A percentile compares a stretch with the other conserved stretches of the same genome.
These are phyloP conservation scores for Coelopa frigida DNA, from an alignment of 1,140 invertebrate species.

Conservation along the genomic window DNA sequence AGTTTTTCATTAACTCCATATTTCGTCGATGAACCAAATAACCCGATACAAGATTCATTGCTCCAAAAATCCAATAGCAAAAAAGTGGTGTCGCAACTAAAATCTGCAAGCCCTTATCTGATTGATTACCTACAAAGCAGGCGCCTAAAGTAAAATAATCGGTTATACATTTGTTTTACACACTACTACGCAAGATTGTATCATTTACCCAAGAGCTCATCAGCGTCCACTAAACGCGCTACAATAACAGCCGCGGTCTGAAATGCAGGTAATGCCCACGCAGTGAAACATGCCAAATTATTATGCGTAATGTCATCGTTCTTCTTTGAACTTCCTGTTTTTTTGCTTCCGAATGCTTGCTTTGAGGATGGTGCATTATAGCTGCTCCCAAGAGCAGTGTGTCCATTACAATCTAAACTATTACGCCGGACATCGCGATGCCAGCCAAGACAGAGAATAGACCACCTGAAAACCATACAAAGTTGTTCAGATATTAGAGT, in stretches of 20 bases:
- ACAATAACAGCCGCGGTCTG: conserved; percentile 84
- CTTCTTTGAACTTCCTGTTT: conserved; percentile 22
- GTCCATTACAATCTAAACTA: conserved; percentile 35
- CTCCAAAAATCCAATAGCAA: conserved; percentile 43
- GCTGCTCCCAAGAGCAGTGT: conserved; percentile 20
- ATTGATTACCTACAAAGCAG: conserved; percentile 86
- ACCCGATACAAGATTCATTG: conserved; percentile 55
- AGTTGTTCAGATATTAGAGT: no score
- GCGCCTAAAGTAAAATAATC: conserved; percentile 65
- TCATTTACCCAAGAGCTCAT: conserved; percentile 72
- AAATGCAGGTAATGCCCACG: conserved; percentile 80
- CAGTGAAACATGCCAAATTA: conserved; percentile 64
- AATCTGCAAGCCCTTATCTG: conserved; percentile 63
- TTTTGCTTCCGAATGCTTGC: conserved; percentile 18
- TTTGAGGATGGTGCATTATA: conserved; percentile 4
- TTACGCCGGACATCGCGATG: conserved; percentile 40
- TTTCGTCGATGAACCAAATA: conserved; percentile 69
- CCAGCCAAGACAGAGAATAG: conserved; percentile 40
- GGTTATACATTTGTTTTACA: no score
- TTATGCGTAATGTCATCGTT: conserved; percentile 20
- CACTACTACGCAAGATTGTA: no score
- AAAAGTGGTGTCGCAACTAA: conserved; percentile 61
- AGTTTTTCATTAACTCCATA: conserved; percentile 42
- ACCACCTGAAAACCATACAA: conserved; percentile 43
- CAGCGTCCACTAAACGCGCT: conserved; percentile 72